phyloP scores from a whole-genome alignment of 2,113 vertebrate species.

The Erinaceus europaeus region DNA sequence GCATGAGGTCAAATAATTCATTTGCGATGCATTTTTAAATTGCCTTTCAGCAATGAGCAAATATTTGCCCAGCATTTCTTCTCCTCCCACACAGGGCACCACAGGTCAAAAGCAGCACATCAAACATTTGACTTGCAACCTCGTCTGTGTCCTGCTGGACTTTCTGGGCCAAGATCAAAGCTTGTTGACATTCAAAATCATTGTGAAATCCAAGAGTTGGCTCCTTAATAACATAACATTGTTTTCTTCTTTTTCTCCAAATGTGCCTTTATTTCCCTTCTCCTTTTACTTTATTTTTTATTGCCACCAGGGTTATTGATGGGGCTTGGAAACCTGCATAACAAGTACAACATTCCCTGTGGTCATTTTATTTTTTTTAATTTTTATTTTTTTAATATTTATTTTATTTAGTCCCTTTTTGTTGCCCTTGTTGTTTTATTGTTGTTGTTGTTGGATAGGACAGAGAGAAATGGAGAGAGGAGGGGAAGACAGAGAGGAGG shows the following conservation, averaged over 20 bases:
- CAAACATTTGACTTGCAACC: neutral
- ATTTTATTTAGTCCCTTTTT: no score
- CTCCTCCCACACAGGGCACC: neutral
- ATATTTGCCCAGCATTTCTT: constrained; percentile 12
- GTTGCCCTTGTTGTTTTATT: no score
- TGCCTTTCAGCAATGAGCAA: constrained; percentile 1
- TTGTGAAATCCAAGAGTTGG: neutral
- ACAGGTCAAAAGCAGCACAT: neutral
- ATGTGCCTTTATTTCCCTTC: neutral
- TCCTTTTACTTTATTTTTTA: no score
- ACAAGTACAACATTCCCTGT: no score
- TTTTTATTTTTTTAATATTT: no score
- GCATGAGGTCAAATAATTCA: neutral
- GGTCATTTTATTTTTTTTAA: no score
- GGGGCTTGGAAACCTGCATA: no score
- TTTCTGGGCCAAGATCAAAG: constrained; percentile 6
- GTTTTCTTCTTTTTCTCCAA: neutral
- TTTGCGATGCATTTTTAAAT: neutral
- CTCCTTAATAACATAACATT: no score
- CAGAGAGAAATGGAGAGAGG: no score
- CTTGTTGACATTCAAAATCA: constrained; percentile 26
- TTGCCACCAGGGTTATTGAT: no score
- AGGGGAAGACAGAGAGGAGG: no score
- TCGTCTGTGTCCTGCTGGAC: neutral
- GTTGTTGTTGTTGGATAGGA: no score